A percentile compares a stretch with the other conserved stretches of the same genome.
Evolutionary conservation across 2,113 vertebrate genomes (phyloP).

Genomic region (Sander lucioperca): DNA sequence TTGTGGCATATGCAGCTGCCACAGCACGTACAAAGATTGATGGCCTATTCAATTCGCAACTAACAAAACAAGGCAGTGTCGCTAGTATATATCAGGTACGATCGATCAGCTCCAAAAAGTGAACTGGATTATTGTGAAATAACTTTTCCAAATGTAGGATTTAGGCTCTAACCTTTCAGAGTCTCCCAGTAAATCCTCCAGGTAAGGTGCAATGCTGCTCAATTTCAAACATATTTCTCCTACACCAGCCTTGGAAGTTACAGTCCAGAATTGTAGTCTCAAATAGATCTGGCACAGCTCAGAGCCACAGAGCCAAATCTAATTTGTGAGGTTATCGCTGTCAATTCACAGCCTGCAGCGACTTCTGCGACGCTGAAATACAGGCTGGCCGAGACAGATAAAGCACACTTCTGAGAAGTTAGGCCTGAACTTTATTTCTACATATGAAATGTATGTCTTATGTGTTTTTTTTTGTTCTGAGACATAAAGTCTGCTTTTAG

Average conservation of each 20-base stretch:
- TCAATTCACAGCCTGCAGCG: conserved; percentile 65
- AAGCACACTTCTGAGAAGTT: conserved; percentile 59
- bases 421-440: conserved; percentile 63
- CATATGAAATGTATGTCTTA: conserved; percentile 52
- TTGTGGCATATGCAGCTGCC: conserved; percentile 41
- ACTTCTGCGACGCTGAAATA: conserved; percentile 67
- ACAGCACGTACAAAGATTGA: conserved; percentile 45
- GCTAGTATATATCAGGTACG: conserved; percentile 35
- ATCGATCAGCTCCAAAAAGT: conserved; percentile 59
- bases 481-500: conserved; percentile 22
- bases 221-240: conserved; percentile 66
- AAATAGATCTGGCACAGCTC: conserved; percentile 71
- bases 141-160: conserved; percentile 56
- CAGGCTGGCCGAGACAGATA: conserved; percentile 68
- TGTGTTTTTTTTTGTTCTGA: conserved; percentile 47
- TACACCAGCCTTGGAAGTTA: conserved; percentile 52
- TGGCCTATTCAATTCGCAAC: conserved; percentile 55
- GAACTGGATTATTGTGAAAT: conserved; percentile 57
- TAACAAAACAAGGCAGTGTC: conserved; percentile 49
- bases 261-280: conserved; percentile 58
- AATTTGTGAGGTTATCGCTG: conserved; percentile 78
- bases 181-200: conserved; percentile 60
- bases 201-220: conserved; percentile 51
- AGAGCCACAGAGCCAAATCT: conserved; percentile 72
- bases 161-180: conserved; percentile 60